Conservation (phyloP, 2,797 vertebrate species). For the Diglossa cyanea region DNA sequence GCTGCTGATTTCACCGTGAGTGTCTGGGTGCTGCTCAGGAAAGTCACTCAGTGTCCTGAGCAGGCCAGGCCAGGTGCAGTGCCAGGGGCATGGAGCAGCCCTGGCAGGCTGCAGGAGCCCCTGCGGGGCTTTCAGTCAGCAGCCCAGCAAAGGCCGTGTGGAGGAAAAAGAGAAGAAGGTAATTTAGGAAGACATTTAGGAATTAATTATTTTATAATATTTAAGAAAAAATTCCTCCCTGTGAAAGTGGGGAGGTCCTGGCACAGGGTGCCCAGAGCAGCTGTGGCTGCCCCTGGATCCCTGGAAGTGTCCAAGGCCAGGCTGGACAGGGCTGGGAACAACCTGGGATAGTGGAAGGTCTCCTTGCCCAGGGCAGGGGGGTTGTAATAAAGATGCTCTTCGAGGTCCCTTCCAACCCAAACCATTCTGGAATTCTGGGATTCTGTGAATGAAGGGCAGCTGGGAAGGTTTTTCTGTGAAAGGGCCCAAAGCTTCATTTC, state of each 20-base stretch:
- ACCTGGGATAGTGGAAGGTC: rapidly evolving
- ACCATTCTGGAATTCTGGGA: background rate
- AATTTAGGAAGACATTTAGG: background rate
- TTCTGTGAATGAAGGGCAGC: background rate
- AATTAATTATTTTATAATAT: background rate
- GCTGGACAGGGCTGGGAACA: rapidly evolving
- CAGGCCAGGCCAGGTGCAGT: background rate
- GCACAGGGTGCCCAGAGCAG: background rate
- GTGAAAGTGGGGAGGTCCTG: background rate
- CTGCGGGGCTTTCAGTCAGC: background rate
- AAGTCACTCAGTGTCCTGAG: background rate
- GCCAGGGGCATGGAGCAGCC: background rate
- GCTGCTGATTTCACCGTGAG: background rate
- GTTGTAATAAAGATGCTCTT: background rate
- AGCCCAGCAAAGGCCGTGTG: background rate
- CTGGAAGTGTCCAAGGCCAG: background rate
- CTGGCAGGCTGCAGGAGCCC: background rate
- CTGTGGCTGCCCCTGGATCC: background rate
- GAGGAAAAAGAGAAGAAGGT: background rate
- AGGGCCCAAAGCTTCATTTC: background rate
- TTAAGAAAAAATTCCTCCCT: background rate
- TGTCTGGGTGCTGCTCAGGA: background rate
- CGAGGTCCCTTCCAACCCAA: background rate
- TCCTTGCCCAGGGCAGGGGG: background rate
- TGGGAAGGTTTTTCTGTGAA: background rate